These are phyloP conservation scores for Seira sanloemensis DNA, from an alignment of 2,888 invertebrate genomes.

Conservation along the genomic window DNA sequence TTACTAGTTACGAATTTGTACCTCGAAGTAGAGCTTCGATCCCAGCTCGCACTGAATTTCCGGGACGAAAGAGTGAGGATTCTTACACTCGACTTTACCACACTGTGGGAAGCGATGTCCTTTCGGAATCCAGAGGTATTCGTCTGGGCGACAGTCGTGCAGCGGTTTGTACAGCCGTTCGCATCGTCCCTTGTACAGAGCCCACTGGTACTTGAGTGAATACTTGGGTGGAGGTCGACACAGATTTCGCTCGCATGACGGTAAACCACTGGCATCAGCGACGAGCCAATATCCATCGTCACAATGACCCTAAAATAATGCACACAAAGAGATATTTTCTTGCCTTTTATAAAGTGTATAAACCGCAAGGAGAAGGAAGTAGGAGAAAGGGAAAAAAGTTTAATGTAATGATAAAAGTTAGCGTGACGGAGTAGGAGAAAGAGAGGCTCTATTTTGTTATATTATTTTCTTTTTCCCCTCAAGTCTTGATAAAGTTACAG, in stretches of 20 bases:
- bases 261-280: slow-evolving; percentile 71
- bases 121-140: slow-evolving; percentile 66
- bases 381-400: not conserved
- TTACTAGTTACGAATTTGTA: no score
- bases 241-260: slow-evolving; percentile 72
- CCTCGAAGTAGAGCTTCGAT: slow-evolving; percentile 58
- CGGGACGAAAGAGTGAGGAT: slow-evolving; percentile 71
- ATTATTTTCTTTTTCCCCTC: slow-evolving; percentile 4
- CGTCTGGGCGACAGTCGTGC: slow-evolving; percentile 72
- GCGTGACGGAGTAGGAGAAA: no score
- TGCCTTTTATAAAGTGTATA: not conserved
- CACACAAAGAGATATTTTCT: slow-evolving; percentile 19
- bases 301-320: slow-evolving; percentile 71
- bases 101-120: slow-evolving; percentile 72
- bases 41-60: slow-evolving; percentile 71
- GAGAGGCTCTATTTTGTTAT: not conserved
- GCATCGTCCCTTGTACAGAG: slow-evolving; percentile 72
- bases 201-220: slow-evolving; percentile 72
- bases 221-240: slow-evolving; percentile 72
- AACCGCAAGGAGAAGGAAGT: not conserved
- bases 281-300: slow-evolving; percentile 73
- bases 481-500: slow-evolving; percentile 55
- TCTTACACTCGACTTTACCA: slow-evolving; percentile 69
- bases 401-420: not conserved
- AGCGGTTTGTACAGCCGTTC: slow-evolving; percentile 70